Evolutionary conservation across 1,140 invertebrate genomes (phyloP), one percentile per base, ranked within the genome.

Genomic region (Zaprionus gabonicus): DNA sequence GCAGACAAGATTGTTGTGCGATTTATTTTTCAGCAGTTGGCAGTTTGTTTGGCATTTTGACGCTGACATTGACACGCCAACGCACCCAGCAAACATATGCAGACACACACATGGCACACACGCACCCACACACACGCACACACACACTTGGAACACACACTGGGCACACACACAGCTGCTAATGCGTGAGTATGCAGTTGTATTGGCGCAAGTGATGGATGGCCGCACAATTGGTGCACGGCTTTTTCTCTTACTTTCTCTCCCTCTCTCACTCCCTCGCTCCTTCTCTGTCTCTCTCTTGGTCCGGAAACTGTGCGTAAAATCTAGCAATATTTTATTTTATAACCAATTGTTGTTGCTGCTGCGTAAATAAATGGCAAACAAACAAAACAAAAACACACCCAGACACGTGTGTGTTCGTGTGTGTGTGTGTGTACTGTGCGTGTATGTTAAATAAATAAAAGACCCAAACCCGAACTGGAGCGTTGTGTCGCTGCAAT

Each of bases 291-390:
- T 44, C n/a, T 6, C 34, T 38, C 44, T 49, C 49, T 28, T 49
- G 17, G 36, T 55, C 46, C 64, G 70, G 71, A 69, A 78, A 74
- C 55, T 74, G 71, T 78, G 76, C 76, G 76, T 78, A 74, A 74
- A 78, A 78, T 74, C 59, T 64, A 64, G 65, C 76, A 74, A 64
- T 64, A 68, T 64, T 77, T 77, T 77, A 63, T 62, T 74, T 74
- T 74, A 67, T 64, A 76, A 63, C 70, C 68, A 70, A 66, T 76
- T 71, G 68, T 71, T 71, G 34, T 59, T 59, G 41, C 34, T 66
- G 63, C 25, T 49, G 15, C 34, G 70, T 56, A 73, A 73, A 68
- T 69, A 69, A 69, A 69, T 57, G 51, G 17, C 34, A 55, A 51
- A 53, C 46, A 60, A 68, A 68, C 49, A 76, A 73, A 58, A 44